Evolutionary conservation across 2,113 vertebrate species (phyloP).

Genomic region (Argyrosomus japonicus): DNA sequence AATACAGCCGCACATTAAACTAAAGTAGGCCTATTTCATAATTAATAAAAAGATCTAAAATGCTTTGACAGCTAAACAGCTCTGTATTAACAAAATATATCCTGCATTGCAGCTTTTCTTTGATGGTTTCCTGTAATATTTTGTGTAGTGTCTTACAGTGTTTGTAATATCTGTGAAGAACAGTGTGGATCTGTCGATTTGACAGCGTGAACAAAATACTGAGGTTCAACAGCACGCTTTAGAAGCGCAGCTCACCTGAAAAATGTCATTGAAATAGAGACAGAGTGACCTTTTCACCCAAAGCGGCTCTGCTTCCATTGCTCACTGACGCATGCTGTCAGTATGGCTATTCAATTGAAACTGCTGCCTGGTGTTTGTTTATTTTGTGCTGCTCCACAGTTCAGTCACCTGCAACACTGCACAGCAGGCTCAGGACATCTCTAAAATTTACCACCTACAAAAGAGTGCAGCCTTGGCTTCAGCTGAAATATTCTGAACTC

Average conservation of each 20-base stretch:
- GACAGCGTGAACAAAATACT: not conserved
- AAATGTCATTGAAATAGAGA: conserved; percentile 11
- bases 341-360: conserved; percentile 22
- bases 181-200: not conserved
- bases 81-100: not conserved
- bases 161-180: not conserved
- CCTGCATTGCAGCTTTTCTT: not conserved
- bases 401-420: conserved; percentile 13
- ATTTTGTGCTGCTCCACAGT: conserved; percentile 6
- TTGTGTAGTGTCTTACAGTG: not conserved
- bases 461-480: not conserved
- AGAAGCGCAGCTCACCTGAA: not conserved
- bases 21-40: not conserved
- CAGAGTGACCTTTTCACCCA: conserved; percentile 14
- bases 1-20: not conserved
- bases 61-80: not conserved
- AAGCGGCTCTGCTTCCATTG: not conserved
- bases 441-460: not conserved
- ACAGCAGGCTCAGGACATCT: not conserved
- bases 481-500: not conserved
- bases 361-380: conserved; percentile 22
- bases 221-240: conserved; percentile 1
- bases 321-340: conserved; percentile 21
- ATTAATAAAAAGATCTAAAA: not conserved
- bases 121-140: not conserved